phyloP scores from a whole-genome alignment of 2,113 vertebrate species.

The Salvelinus sp. region DNA sequence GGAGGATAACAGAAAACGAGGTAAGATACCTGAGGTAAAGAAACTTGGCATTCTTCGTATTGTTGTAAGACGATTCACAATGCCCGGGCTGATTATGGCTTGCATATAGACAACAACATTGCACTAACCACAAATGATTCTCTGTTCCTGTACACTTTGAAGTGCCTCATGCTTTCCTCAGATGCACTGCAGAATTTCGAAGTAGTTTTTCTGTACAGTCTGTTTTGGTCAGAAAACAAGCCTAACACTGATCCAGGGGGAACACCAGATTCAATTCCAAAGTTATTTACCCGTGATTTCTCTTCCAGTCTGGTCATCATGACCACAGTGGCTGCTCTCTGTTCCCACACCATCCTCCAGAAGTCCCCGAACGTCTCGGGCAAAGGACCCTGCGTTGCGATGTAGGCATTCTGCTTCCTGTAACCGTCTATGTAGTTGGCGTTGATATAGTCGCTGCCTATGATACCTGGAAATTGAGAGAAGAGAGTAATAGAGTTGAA shows the following conservation, averaged over 20 bases:
- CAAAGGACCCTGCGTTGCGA: constrained; percentile 93
- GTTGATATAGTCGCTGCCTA: constrained; percentile 96
- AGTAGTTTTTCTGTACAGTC: no score
- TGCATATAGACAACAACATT: no score
- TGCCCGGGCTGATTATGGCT: no score
- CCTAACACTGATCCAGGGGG: not conserved
- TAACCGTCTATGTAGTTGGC: constrained; percentile 99
- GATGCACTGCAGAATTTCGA: no score
- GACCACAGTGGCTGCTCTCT: constrained; percentile 92
- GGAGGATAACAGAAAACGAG: constrained; percentile 22
- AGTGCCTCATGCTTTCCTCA: no score
- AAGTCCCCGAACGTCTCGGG: constrained; percentile 97
- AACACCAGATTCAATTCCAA: not conserved
- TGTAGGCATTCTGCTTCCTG: constrained; percentile 97
- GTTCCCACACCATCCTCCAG: constrained; percentile 99
- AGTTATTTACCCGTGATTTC: constrained; percentile 87
- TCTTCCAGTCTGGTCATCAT: constrained; percentile 99
- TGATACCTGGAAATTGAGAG: constrained; percentile 77
- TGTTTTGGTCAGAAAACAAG: not conserved
- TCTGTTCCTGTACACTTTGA: no score
- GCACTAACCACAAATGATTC: no score
- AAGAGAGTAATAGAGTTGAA: not conserved
- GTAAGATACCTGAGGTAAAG: constrained; percentile 55
- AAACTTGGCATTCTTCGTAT: constrained; percentile 2
- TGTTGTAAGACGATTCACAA: no score